These are phyloP conservation scores for Cheilosia soror DNA, from an alignment of 2,888 invertebrate species.

Conservation along the genomic window DNA sequence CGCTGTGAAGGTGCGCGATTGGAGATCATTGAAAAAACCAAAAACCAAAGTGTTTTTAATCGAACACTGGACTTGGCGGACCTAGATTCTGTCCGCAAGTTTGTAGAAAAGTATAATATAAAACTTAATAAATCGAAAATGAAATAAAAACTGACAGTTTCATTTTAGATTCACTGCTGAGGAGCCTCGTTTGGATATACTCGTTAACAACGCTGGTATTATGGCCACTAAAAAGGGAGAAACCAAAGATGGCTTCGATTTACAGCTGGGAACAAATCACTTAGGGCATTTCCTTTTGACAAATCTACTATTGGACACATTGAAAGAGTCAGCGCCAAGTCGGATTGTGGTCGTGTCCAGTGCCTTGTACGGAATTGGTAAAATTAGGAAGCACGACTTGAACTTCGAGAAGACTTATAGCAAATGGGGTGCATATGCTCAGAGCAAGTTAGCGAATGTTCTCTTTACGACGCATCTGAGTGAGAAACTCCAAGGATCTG, in stretches of 20 bases:
- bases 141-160: too few relatives aligned
- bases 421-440: constrained; percentile 87
- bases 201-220: constrained; percentile 86
- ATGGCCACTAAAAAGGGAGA: constrained; percentile 83
- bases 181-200: constrained; percentile 84
- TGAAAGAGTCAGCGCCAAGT: constrained; percentile 87
- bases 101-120: constrained; percentile 84
- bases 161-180: constrained; percentile 81
- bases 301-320: constrained; percentile 85
- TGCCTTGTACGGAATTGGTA: constrained; percentile 88
- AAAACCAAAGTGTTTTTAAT: constrained; percentile 90
- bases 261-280: constrained; percentile 86
- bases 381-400: constrained; percentile 88
- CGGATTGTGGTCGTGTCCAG: constrained; percentile 91
- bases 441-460: constrained; percentile 92
- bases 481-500: constrained; percentile 85
- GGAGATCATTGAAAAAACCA: constrained; percentile 90
- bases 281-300: constrained; percentile 87
- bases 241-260: constrained; percentile 85
- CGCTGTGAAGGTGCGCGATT: constrained; percentile 89
- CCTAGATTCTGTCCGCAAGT: constrained; percentile 85
- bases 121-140: constrained; percentile 66
- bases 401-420: constrained; percentile 89
- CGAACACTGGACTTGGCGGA: constrained; percentile 84
- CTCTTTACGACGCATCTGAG: constrained; percentile 89